phyloP scores from a whole-genome alignment of 2,888 invertebrate genomes.

The Oeneis ivallda region DNA sequence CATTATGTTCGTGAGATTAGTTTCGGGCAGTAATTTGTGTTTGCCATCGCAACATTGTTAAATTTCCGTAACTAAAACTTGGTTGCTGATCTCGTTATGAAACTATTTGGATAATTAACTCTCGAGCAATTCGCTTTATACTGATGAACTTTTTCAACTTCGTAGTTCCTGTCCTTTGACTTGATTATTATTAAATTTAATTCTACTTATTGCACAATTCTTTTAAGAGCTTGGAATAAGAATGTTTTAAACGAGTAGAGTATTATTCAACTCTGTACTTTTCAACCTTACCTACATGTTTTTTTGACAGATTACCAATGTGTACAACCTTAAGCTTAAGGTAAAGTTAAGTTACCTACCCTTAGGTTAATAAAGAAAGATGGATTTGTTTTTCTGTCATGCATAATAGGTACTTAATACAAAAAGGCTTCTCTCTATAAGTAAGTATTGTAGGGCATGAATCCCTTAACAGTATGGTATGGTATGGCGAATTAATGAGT shows the following conservation, averaged over 20 bases:
- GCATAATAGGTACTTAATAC: neutral
- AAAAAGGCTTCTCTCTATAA: neutral
- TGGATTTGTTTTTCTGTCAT: too few species aligned
- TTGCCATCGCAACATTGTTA: neutral
- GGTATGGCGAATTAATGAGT: too few species aligned
- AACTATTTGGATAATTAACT: conserved; percentile 4
- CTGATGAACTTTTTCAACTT: conserved; percentile 7
- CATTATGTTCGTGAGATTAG: conserved; percentile 3
- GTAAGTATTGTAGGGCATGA: too few species aligned
- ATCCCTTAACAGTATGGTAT: too few species aligned
- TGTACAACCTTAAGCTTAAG: neutral
- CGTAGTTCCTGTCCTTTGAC: neutral
- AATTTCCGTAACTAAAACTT: neutral
- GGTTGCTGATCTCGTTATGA: conserved; percentile 9
- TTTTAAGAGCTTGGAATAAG: neutral
- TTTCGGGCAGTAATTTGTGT: conserved; percentile 3
- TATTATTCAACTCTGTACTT: neutral
- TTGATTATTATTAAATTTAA: too few species aligned
- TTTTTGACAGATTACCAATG: neutral
- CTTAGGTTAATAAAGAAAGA: too few species aligned
- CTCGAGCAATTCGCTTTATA: neutral
- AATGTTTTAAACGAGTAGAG: neutral
- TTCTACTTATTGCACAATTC: neutral
- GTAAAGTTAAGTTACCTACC: too few species aligned
- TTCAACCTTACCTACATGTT: neutral